Base-by-base conservation (phyloP, 2,113 vertebrate genomes). In the Gavia stellata region DNA sequence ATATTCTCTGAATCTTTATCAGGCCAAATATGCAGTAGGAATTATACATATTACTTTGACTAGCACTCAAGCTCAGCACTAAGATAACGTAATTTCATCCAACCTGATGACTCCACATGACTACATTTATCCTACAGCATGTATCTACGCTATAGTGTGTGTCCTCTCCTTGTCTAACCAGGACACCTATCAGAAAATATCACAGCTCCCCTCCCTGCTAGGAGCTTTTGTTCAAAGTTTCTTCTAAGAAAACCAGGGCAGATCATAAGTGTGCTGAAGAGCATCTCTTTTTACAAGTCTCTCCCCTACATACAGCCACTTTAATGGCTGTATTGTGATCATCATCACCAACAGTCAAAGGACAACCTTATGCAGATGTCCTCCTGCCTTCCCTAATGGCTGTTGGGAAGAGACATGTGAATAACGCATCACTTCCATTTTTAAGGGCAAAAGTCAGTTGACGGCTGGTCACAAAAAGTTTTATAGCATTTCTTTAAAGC, bases 141-240 rank as follows among this genome's bases (percentile, higher is more conserved):
- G 1, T 33, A 12, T 10, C 25, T 67, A 16, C 6, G 5, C 4
- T 33, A 6, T 1, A 83, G 5, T 10, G 1, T 31, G 24, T 61
- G 10, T n/a, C 31, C 4, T 91, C 4, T 7, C 7, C 6, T 44
- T 16, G 10, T 33, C 15, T 33, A 61, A 58, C 8, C 6, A 73
- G 17, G 10, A 80, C 2, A 59, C 3, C 7, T 52, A 33, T 29
- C 17, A 81, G 53, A 81, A 61, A 87, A 65, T 12, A 67, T 3
- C 19, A n/a, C 8, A 47, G 16, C 7, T 90, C 4, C 4, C 6
- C 15, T 88, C 18, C 9, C 2, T 62, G 8, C 14, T 74, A 34
- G 19, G 9, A 71, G 16, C 2, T 13, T 84, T 81, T 31, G 78
- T 40, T 58, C 25, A 36, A 72, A 50, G 10, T 33, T 77, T 65